phyloP scores from a whole-genome alignment of 2,888 invertebrate species.

The Leuctra nigra region DNA sequence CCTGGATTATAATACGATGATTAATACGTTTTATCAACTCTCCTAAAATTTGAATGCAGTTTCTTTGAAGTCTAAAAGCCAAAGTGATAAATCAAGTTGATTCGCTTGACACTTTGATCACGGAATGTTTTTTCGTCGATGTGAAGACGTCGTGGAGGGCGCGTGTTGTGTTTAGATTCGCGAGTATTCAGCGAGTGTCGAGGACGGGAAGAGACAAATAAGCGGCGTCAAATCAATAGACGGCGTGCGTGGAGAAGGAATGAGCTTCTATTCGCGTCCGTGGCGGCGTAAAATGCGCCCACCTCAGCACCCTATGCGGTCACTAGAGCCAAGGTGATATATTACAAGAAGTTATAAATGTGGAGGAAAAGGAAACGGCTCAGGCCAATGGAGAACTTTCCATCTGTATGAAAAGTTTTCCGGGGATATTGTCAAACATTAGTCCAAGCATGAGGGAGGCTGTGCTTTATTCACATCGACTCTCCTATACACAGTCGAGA shows the following conservation, averaged over 20 bases:
- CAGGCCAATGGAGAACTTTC: slow-evolving; percentile 6
- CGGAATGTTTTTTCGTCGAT: neutral
- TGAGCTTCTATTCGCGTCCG: neutral
- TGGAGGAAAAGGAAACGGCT: slow-evolving; percentile 1
- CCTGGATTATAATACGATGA: too few species aligned
- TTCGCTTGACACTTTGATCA: neutral
- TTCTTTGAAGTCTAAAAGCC: neutral
- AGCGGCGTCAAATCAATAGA: slow-evolving; percentile 15
- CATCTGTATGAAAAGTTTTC: slow-evolving; percentile 4
- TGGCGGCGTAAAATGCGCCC: slow-evolving; percentile 9
- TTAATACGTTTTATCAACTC: neutral
- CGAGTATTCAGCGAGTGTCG: slow-evolving; percentile 9
- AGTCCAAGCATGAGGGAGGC: neutral
- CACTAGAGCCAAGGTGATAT: slow-evolving; percentile 5
- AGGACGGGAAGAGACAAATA: slow-evolving; percentile 10
- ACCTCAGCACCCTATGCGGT: slow-evolving; percentile 5
- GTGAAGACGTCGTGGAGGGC: neutral
- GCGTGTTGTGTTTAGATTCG: slow-evolving; percentile 9
- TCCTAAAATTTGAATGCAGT: neutral
- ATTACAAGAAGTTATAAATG: slow-evolving; percentile 8
- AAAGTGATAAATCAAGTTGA: neutral
- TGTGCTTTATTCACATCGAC: too few species aligned
- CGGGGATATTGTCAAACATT: slow-evolving; percentile 6
- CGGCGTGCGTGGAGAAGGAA: slow-evolving; percentile 10
- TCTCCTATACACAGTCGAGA: neutral